These are phyloP conservation scores for human DNA, from an alignment of 2,113 vertebrate genomes.

Conservation along the genomic window GRCh38 chr12:62174501-62175000, in stretches of 20 bases:
- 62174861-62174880: neutral
- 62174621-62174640: neutral
- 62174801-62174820: neutral
- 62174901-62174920: neutral
- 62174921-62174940: neutral
- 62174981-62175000: neutral
- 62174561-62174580: slow-evolving; percentile 42
- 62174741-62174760: slow-evolving; percentile 9
- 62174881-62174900: neutral
- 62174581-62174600: slow-evolving; percentile 39
- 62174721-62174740: slow-evolving; percentile 2
- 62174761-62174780: neutral
- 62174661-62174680: neutral
- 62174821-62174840: neutral
- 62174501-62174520: neutral
- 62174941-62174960: neutral
- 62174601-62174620: slow-evolving; percentile 32
- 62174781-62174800: slow-evolving; percentile 27
- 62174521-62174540: neutral
- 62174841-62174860: neutral
- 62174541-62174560: slow-evolving; percentile 22
- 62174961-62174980: neutral
- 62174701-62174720: neutral
- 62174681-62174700: neutral
- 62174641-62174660: neutral